Evolutionary conservation across 1,140 invertebrate genomes (phyloP).

Genomic region (Procambarus virginalis): DNA sequence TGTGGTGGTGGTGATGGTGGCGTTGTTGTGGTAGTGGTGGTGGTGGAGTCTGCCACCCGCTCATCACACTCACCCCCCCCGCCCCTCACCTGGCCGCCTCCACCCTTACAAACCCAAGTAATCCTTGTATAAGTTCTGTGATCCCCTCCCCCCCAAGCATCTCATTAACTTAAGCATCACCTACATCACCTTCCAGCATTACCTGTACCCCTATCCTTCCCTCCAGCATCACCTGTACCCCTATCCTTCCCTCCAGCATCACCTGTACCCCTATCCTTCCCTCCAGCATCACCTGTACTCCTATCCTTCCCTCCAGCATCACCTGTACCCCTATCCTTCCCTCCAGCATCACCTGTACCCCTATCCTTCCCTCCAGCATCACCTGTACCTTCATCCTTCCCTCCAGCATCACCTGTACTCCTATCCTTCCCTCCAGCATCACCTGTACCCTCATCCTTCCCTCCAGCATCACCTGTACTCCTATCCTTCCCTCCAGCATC

Average conservation of each 20-base stretch:
- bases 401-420: background rate
- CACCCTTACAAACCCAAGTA: background rate
- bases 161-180: background rate
- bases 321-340: background rate
- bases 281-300: no score
- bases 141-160: no score
- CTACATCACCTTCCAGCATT: background rate
- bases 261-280: no score
- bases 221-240: no score
- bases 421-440: background rate
- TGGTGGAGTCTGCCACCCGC: constrained; percentile 30
- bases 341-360: background rate
- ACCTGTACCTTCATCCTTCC: background rate
- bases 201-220: no score
- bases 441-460: background rate
- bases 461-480: background rate
- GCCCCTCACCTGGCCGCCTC: background rate
- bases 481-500: background rate
- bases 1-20: background rate
- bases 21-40: constrained; percentile 12
- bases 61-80: constrained; percentile 11
- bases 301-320: no score
- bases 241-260: no score
- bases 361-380: background rate
- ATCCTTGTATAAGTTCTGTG: background rate